Percentiles rank a stretch among this genome's conserved stretches.
phyloP scores from a whole-genome alignment of 2,113 vertebrate genomes.

The Psophia crepitans region DNA sequence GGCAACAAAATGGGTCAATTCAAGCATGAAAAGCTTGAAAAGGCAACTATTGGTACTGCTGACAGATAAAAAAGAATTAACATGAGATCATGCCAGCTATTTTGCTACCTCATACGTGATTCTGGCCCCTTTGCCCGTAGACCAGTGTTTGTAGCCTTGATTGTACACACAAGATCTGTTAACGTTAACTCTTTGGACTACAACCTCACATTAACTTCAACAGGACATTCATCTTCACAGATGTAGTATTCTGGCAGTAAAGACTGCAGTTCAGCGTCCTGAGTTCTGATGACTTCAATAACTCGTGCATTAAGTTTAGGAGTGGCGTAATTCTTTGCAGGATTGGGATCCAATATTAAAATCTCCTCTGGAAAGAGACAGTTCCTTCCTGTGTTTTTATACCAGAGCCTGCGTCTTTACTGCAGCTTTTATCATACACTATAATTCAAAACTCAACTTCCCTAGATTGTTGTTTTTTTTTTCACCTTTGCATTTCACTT shows the following conservation, averaged over 20 bases:
- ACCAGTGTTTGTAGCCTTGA: background rate
- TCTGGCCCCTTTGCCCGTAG: background rate
- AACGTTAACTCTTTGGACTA: background rate
- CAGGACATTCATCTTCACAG: background rate
- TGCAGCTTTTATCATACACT: constrained; percentile 25
- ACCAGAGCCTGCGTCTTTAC: background rate
- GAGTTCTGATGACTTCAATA: background rate
- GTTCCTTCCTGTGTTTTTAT: constrained; percentile 35
- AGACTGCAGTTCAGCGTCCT: background rate
- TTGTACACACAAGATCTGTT: background rate
- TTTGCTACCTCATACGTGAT: background rate
- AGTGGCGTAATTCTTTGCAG: constrained; percentile 8
- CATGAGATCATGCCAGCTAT: background rate
- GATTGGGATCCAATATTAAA: constrained; percentile 6
- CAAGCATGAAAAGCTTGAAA: background rate
- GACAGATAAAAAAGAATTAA: background rate
- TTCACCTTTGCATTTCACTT: constrained; percentile 25
- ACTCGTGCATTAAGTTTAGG: background rate
- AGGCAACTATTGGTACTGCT: background rate
- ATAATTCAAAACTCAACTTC: constrained; percentile 29
- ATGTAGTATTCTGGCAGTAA: background rate
- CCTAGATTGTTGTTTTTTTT: background rate
- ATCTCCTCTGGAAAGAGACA: constrained; percentile 8
- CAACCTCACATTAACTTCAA: background rate
- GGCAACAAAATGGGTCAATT: background rate